Percentiles rank a stretch among this genome's conserved stretches.
These are phyloP conservation scores for Lycocerus yunnanus DNA, from an alignment of 2,888 invertebrate genomes.

Conservation along the genomic window DNA sequence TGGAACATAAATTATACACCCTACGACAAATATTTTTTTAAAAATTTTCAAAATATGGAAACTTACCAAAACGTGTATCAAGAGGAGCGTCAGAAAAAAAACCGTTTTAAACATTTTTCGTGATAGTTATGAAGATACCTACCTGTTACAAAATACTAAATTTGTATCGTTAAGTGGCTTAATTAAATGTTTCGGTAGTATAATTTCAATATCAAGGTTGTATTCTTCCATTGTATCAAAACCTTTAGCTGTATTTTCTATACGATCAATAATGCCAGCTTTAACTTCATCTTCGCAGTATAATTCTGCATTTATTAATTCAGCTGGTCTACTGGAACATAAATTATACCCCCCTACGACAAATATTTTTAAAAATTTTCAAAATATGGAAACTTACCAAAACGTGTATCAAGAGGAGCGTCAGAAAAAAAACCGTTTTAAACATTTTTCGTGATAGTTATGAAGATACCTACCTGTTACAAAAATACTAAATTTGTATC, in stretches of 20 bases:
- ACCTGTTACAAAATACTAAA: background rate
- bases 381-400: background rate
- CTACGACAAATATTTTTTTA: background rate
- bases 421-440: background rate
- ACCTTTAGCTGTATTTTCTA: slow-evolving; percentile 5
- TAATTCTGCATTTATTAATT: slow-evolving; percentile 18
- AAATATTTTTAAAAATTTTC: background rate
- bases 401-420: background rate
- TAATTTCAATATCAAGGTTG: slow-evolving; percentile 13
- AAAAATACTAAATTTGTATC: background rate
- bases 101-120: background rate
- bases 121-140: background rate
- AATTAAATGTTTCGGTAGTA: slow-evolving; percentile 7
- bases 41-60: too few species aligned
- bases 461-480: background rate
- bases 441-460: background rate
- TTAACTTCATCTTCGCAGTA: slow-evolving; percentile 14
- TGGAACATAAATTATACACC: background rate
- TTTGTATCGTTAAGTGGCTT: background rate
- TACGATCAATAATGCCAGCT: background rate
- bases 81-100: background rate
- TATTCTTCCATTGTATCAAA: slow-evolving; percentile 1
- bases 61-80: background rate
- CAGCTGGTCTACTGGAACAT: slow-evolving; percentile 9
- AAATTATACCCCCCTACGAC: background rate